These are phyloP conservation scores for Andrena fulva DNA, from an alignment of 2,888 invertebrate genomes.

Conservation along the genomic window DNA sequence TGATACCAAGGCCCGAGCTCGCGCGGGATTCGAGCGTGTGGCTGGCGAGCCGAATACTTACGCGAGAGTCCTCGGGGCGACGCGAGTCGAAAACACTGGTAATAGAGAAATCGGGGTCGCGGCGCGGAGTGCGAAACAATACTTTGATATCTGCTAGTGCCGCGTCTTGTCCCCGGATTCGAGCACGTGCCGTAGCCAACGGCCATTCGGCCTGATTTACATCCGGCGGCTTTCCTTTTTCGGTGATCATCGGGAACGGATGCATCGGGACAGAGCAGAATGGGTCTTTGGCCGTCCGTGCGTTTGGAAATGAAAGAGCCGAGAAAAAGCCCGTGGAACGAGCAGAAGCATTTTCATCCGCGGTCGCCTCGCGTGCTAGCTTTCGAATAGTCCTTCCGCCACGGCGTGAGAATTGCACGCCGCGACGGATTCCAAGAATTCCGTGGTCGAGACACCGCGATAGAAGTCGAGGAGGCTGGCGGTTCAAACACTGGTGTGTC, in stretches of 20 bases:
- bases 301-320: background rate
- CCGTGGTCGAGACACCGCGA: conserved; percentile 5
- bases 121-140: conserved; percentile 51
- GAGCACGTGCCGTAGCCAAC: conserved; percentile 55
- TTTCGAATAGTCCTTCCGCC: conserved; percentile 46
- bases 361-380: conserved; percentile 36
- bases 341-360: conserved; percentile 54
- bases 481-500: conserved; percentile 5
- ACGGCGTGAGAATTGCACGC: conserved; percentile 39
- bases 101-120: conserved; percentile 63
- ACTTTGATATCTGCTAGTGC: conserved; percentile 37
- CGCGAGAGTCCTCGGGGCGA: conserved; percentile 26
- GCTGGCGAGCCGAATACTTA: conserved; percentile 30
- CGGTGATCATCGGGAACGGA: conserved; percentile 39
- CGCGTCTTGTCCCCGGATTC: conserved; percentile 44
- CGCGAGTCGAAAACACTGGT: conserved; percentile 19
- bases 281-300: conserved; percentile 29
- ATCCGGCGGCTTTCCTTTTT: conserved; percentile 50
- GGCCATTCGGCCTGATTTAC: conserved; percentile 65
- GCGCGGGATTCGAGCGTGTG: conserved; percentile 9
- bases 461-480: conserved; percentile 6
- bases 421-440: conserved; percentile 21
- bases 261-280: conserved; percentile 41
- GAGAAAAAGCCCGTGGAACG: conserved; percentile 21
- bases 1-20: conserved; percentile 17